Base-by-base conservation (phyloP, 1,140 invertebrate genomes). In the Pseudomyrmex gracilis region DNA sequence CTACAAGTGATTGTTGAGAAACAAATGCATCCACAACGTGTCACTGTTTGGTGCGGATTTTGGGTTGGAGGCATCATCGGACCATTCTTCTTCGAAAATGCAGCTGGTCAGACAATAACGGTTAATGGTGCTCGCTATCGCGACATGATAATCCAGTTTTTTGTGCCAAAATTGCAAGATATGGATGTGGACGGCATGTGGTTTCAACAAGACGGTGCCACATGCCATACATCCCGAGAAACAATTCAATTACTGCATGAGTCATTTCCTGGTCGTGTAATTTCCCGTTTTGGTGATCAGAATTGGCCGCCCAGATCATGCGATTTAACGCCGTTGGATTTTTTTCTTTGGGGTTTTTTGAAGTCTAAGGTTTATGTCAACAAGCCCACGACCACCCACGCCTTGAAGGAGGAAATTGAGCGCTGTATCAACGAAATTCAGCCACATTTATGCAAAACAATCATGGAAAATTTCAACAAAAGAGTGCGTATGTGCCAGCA, bases 31-130 rank as follows among this genome's bases (percentile, higher is more conserved):
- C 57, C 1, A 7, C 5, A 22, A 60, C 20, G 10, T 22, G 7
- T 60, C 2, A 60, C 57, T 60, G 57, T 60, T 60, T 60, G 57
- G 17, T 60, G 57, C 57, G 57, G 57, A 4, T 60, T 60, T 7
- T 60, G 57, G 57, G 7, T 8, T 1, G 57, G 57, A 2, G 57
- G 57, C 20, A 22, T 60, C n/a, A n/a, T n/a, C n/a, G n/a, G n/a
- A n/a, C n/a, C n/a, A n/a, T n/a, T n/a, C n/a, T n/a, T n/a, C n/a
- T 7, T 22, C 12, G 20, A 60, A 2, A 13, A 22, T 20, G 57
- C 17, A 7, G 4, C 1, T 1, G 7, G n/a, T n/a, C n/a, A n/a
- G n/a, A n/a, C 57, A 10, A 10, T 60, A 2, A 60, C 57, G 0
- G 20, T 60, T 0, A 22, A 60, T 22, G 57, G 20, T 9, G 9